Conservation (phyloP, 2,797 vertebrate species). For the Brachyalestes nurse region DNA sequence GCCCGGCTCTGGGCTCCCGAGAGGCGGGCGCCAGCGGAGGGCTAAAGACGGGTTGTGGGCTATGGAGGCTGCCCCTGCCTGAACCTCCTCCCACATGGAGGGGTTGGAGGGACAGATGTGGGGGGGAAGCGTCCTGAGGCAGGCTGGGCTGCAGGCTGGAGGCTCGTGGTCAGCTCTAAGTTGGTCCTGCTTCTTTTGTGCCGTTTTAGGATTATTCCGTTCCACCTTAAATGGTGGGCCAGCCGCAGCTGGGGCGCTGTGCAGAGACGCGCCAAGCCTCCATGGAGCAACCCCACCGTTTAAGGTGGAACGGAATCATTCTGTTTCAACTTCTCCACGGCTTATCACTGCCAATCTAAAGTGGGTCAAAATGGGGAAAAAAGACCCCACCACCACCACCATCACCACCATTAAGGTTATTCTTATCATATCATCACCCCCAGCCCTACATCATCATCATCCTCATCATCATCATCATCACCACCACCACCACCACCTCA, state of each 20-base stretch:
- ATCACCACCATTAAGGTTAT: background rate
- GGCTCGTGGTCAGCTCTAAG: background rate
- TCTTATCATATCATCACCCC: background rate
- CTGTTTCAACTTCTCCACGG: background rate
- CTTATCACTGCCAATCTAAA: constrained; percentile 42
- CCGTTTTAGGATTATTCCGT: background rate
- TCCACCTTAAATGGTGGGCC: too few relatives aligned
- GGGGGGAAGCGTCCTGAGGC: too few relatives aligned
- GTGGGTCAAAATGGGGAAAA: constrained; percentile 45
- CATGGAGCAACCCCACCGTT: too few relatives aligned
- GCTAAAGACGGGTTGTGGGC: background rate
- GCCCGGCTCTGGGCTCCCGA: background rate
- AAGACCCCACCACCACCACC: background rate
- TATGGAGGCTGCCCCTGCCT: background rate
- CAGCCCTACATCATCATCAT: background rate
- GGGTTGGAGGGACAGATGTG: too few relatives aligned
- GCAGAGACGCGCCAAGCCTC: too few relatives aligned
- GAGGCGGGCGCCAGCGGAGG: too few relatives aligned
- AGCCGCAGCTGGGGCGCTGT: too few relatives aligned
- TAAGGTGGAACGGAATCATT: too few relatives aligned
- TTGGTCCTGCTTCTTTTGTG: background rate
- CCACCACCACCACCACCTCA: too few relatives aligned
- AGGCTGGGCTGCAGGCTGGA: constrained; percentile 42
- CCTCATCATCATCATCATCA: too few relatives aligned
- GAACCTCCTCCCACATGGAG: too few relatives aligned